Conservation (phyloP, 2,888 invertebrate genomes). For the Lepidonotus clava region DNA sequence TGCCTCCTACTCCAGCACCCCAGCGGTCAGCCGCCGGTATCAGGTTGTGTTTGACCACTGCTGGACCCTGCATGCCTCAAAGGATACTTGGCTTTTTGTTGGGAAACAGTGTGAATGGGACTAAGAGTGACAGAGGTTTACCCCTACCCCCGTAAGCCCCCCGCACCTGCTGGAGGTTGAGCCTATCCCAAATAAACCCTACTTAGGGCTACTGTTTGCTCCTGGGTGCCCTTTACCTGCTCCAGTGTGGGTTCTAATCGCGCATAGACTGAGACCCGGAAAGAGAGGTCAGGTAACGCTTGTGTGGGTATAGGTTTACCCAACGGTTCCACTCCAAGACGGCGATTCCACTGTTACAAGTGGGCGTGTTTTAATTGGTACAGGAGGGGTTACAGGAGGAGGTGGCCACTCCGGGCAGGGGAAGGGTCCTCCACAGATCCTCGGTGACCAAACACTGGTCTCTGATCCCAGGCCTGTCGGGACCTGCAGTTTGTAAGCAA, state of each 20-base stretch:
- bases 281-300: conserved; percentile 11
- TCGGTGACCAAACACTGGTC: background rate
- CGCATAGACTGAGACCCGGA: conserved; percentile 1
- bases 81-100: conserved; percentile 36
- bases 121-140: background rate
- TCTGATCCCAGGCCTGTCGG: background rate
- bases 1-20: background rate
- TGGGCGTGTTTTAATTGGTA: conserved; percentile 9
- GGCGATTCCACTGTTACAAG: conserved; percentile 24
- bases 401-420: background rate
- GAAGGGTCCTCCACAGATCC: background rate
- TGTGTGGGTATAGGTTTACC: too few species aligned
- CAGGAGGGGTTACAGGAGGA: background rate
- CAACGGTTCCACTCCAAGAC: too few species aligned
- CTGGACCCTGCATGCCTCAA: background rate
- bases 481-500: background rate
- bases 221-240: background rate
- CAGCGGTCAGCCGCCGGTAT: background rate
- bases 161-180: conserved; percentile 4
- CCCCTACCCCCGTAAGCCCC: background rate
- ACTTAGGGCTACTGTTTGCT: conserved; percentile 1
- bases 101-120: background rate
- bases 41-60: conserved; percentile 21
- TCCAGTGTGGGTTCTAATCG: background rate
- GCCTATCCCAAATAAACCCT: conserved; percentile 40